A percentile compares a stretch with the other conserved stretches of the same genome.
Conservation (phyloP, 2,888 invertebrate genomes). For the Malachius bipustulatus region DNA sequence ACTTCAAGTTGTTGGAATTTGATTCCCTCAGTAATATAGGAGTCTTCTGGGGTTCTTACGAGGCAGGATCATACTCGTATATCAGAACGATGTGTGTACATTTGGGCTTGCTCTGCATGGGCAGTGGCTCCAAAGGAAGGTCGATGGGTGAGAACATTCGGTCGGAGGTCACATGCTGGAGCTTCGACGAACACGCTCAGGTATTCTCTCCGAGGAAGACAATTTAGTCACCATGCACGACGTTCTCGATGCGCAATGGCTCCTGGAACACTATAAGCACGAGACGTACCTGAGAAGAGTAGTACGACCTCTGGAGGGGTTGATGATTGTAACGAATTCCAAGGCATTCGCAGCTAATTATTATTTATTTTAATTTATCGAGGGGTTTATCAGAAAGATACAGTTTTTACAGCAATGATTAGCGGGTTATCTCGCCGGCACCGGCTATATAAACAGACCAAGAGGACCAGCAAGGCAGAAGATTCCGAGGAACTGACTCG, state of each 20-base stretch:
- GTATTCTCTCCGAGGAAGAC: slow-evolving; percentile 69
- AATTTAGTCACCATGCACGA: slow-evolving; percentile 97
- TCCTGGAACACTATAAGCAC: slow-evolving; percentile 81
- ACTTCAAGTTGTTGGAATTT: slow-evolving; percentile 83
- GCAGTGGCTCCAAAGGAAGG: no score
- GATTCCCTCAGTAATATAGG: slow-evolving; percentile 76
- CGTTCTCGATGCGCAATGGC: slow-evolving; percentile 92
- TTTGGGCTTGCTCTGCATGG: slow-evolving; percentile 86
- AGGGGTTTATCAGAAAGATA: no score
- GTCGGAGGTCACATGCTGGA: slow-evolving; percentile 99
- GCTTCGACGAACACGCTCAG: slow-evolving; percentile 84
- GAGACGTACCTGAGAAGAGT: slow-evolving; percentile 59
- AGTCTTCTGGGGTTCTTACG: slow-evolving; percentile 96
- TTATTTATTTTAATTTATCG: no score
- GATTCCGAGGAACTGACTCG: no score
- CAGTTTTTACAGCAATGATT: no score
- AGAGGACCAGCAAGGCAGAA: no score
- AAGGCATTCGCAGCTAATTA: no score
- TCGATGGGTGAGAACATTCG: no score
- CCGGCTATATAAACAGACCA: no score
- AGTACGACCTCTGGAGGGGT: slow-evolving; percentile 86
- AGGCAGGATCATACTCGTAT: slow-evolving; percentile 98
- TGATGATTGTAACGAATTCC: no score
- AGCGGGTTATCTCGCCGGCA: no score
- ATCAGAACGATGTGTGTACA: slow-evolving; percentile 98